Base-by-base conservation (phyloP, 2,888 invertebrate genomes). In the Ectemnius cavifrons region DNA sequence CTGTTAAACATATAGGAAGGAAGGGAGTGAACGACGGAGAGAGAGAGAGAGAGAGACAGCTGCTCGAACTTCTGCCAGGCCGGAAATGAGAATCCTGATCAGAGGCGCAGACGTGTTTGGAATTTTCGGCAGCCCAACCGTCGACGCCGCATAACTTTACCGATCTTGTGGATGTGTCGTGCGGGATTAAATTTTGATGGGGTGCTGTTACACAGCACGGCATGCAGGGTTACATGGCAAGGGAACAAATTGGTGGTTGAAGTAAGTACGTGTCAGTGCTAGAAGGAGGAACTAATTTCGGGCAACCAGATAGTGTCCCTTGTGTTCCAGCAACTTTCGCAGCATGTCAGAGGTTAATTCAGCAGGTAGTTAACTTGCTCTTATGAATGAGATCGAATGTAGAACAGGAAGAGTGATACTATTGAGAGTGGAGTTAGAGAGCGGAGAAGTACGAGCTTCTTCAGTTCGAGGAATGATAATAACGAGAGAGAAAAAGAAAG, bases 21-120 rank as follows among this genome's bases (percentile, higher is more conserved):
- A 23, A 23, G 3, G 23, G 23, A 3, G 23, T 2, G 20, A 20
- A 20, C 20, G 20, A 20, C 20, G 3, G 2, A 23, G 23, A 3
- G 23, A 23, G 23, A 23, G 23, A 23, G 23, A 37, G 37, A 37
- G 5, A 37, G 62, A 20, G 16, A 13, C n/a, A 2, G 27, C 52
- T 27, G 20, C 57, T 45, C 5, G 47, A n/a, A 45, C 11, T 37
- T 63, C 47, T 16, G 59, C 45, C 46, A 18, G 52, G 5, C 6
- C 57, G 46, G 63, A 71, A 61, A 69, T 66, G 65, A 74, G 66
- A 64, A 71, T 62, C 61, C 52, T 57, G 71, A 61, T 65, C 61
- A 66, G 57, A 14, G 20, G 20, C 74, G 56, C 20, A 67, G 56
- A 71, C 67, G 60, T 61, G 67, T 75, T 67, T 56, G 67, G 72